A percentile compares a stretch with the other conserved stretches of the same genome.
Evolutionary conservation across 2,888 invertebrate species (phyloP).

Genomic region (Slavum lentiscoides): DNA sequence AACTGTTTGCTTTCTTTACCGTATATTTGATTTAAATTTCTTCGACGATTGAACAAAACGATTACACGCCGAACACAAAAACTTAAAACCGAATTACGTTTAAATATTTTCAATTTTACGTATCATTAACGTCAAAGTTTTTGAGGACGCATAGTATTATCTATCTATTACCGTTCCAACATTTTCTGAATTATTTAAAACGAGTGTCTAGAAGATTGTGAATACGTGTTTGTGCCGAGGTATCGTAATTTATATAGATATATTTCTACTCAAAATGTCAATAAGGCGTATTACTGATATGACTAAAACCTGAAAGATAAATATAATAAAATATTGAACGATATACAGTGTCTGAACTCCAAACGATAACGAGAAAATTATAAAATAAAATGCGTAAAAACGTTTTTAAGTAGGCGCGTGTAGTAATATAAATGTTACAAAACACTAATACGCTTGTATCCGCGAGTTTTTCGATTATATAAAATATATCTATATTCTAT

Average conservation of each 20-base stretch:
- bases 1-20: no score
- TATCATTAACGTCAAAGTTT: no score
- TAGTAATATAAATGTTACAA: conserved; percentile 25
- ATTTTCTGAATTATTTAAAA: background rate
- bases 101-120: no score
- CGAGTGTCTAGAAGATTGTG: background rate
- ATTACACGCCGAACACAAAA: no score
- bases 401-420: conserved; percentile 19
- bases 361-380: conserved; percentile 5
- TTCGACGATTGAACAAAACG: no score
- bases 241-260: background rate
- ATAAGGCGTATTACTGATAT: background rate
- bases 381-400: conserved; percentile 5
- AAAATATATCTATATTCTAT: background rate
- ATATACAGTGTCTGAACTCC: no score
- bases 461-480: background rate
- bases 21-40: no score
- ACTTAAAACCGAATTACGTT: no score
- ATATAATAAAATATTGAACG: background rate
- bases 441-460: background rate
- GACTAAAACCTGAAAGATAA: background rate
- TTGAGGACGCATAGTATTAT: no score
- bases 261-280: background rate
- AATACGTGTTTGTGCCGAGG: background rate
- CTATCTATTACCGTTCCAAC: no score